Evolutionary conservation across 2,113 vertebrate genomes (phyloP).

Genomic region (Eulemur macaco): DNA sequence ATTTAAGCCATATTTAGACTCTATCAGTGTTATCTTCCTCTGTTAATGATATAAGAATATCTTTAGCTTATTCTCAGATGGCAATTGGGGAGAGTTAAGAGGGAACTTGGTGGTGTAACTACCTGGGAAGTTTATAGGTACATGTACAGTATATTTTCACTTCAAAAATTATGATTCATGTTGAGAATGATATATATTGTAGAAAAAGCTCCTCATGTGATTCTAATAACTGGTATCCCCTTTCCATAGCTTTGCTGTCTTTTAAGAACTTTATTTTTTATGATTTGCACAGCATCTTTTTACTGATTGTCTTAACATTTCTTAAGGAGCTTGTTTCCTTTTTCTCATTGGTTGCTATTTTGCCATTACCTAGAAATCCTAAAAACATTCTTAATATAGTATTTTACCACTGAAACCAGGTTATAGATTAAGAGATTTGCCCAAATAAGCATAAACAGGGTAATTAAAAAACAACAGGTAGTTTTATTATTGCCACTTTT

Average conservation of each 20-base stretch:
- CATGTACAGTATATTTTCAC: not conserved
- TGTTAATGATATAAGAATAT: not conserved
- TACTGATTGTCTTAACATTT: conserved; percentile 16
- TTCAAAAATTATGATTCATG: not conserved
- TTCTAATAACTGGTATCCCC: not conserved
- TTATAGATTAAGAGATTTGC: not conserved
- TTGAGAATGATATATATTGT: not conserved
- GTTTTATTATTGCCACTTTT: not conserved
- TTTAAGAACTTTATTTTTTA: not conserved
- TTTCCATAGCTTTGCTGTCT: not conserved
- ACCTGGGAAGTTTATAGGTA: not conserved
- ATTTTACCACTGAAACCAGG: not conserved
- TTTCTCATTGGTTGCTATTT: not conserved
- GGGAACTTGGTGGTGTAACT: not conserved
- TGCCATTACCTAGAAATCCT: not conserved
- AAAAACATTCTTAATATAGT: not conserved
- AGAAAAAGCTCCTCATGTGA: not conserved
- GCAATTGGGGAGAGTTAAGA: not conserved
- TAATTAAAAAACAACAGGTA: not conserved
- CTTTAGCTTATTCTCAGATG: not conserved
- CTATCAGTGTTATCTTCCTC: not conserved
- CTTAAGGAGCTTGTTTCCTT: not conserved
- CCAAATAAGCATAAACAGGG: not conserved
- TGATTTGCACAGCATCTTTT: not conserved
- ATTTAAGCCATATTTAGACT: not conserved